Evolutionary conservation across 1,140 invertebrate genomes (phyloP).

Genomic region (Sinonovacula constricta): DNA sequence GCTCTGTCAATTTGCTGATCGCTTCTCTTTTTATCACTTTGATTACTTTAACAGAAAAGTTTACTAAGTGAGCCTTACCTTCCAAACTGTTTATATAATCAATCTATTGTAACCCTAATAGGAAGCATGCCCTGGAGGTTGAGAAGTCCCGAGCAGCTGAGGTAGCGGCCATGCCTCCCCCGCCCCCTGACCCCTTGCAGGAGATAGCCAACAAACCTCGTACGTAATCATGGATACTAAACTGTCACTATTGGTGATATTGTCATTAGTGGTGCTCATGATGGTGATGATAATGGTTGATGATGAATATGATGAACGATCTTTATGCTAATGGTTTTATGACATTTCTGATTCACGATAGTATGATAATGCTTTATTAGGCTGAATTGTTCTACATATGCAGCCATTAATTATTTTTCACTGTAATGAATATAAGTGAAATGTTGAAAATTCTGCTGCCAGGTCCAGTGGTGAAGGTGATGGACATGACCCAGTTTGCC

Average conservation of each 20-base stretch:
- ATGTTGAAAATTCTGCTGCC: neutral
- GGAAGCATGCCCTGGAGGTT: slow-evolving; percentile 68
- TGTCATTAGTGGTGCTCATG: too few relatives aligned
- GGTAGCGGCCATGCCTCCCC: slow-evolving; percentile 71
- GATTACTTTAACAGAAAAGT: too few relatives aligned
- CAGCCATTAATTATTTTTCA: too few relatives aligned
- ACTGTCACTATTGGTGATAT: too few relatives aligned
- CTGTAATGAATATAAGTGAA: too few relatives aligned
- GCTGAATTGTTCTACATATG: too few relatives aligned
- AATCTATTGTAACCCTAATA: slow-evolving; percentile 57
- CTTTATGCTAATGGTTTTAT: too few relatives aligned
- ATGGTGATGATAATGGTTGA: too few relatives aligned
- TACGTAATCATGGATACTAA: slow-evolving; percentile 57
- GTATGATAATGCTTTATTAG: too few relatives aligned
- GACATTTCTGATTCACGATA: too few relatives aligned
- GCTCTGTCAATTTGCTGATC: neutral
- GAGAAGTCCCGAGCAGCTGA: slow-evolving; percentile 69
- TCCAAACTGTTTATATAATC: neutral
- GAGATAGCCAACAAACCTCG: slow-evolving; percentile 50
- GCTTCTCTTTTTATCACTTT: neutral
- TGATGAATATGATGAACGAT: too few relatives aligned
- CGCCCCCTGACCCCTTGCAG: slow-evolving; percentile 65
- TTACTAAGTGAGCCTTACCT: too few relatives aligned
- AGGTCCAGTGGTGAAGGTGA: slow-evolving; percentile 68
- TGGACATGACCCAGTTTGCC: slow-evolving; percentile 73